Conservation (phyloP, 2,113 vertebrate species). For the Erythrocercus mccallii region DNA sequence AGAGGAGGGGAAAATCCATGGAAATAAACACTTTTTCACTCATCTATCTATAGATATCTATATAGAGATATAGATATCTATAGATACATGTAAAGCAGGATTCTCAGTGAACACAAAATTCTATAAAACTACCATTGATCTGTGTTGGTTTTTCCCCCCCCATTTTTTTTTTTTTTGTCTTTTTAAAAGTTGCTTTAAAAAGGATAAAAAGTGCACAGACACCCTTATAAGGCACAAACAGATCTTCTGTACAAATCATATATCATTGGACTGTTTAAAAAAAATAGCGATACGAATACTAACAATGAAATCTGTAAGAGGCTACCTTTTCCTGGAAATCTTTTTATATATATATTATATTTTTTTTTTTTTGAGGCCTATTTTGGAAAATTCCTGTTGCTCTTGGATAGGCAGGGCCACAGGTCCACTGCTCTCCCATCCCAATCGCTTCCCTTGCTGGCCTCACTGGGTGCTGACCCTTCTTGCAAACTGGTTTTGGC, state of each 20-base stretch:
- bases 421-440: neutral
- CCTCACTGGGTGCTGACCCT: neutral
- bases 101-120: slow-evolving; percentile 57
- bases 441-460: neutral
- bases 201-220: slow-evolving; percentile 83
- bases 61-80: neutral
- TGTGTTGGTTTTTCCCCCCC: slow-evolving; percentile 26
- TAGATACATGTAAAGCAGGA: neutral
- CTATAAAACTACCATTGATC: slow-evolving; percentile 66
- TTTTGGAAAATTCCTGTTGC: slow-evolving; percentile 15
- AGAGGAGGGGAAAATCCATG: slow-evolving; percentile 1
- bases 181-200: slow-evolving; percentile 74
- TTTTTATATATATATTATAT: neutral
- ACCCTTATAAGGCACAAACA: slow-evolving; percentile 84
- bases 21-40: slow-evolving; percentile 50
- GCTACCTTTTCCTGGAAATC: slow-evolving; percentile 39
- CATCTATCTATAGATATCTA: neutral
- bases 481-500: neutral
- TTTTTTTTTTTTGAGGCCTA: neutral
- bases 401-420: neutral
- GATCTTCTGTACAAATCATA: slow-evolving; percentile 72
- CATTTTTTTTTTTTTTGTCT: neutral
- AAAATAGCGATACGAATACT: slow-evolving; percentile 56
- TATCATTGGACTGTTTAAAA: slow-evolving; percentile 47
- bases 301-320: slow-evolving; percentile 51